These are phyloP conservation scores for Periphyllus acericola DNA, from an alignment of 2,888 invertebrate genomes.

Conservation along the genomic window DNA sequence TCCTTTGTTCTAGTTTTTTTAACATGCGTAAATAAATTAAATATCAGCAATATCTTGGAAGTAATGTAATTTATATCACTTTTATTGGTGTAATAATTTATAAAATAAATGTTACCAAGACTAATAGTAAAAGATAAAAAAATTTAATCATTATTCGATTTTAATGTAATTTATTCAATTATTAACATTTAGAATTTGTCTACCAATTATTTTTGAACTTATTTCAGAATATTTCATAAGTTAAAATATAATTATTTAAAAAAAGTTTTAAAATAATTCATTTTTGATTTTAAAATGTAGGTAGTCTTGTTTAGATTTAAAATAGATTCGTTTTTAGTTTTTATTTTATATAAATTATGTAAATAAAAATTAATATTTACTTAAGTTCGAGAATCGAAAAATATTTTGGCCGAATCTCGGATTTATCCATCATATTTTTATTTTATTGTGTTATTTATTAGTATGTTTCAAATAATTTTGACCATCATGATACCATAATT, in stretches of 20 bases:
- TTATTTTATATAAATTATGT: neutral
- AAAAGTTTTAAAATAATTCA: neutral
- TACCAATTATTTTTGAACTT: neutral
- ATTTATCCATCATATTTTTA: slow-evolving; percentile 46
- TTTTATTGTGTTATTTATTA: neutral
- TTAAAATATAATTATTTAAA: neutral
- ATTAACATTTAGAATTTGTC: neutral
- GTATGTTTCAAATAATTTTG: neutral
- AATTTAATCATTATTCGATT: neutral
- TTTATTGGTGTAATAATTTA: slow-evolving; percentile 20
- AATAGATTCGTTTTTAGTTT: neutral
- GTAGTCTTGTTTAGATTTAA: slow-evolving; percentile 9
- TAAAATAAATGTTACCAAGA: neutral
- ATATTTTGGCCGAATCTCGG: slow-evolving; percentile 60
- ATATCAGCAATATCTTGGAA: slow-evolving; percentile 36
- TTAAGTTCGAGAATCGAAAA: slow-evolving; percentile 55
- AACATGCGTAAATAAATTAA: slow-evolving; percentile 35
- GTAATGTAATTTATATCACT: slow-evolving; percentile 5
- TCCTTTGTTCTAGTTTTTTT: slow-evolving; percentile 48
- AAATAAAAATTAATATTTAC: slow-evolving; percentile 3
- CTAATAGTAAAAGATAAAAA: neutral
- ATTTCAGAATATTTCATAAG: neutral
- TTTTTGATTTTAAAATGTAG: neutral
- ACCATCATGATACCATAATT: neutral
- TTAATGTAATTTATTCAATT: neutral